These are phyloP conservation scores for Tautogolabrus adspersus DNA, from an alignment of 2,113 vertebrate genomes.

Conservation along the genomic window DNA sequence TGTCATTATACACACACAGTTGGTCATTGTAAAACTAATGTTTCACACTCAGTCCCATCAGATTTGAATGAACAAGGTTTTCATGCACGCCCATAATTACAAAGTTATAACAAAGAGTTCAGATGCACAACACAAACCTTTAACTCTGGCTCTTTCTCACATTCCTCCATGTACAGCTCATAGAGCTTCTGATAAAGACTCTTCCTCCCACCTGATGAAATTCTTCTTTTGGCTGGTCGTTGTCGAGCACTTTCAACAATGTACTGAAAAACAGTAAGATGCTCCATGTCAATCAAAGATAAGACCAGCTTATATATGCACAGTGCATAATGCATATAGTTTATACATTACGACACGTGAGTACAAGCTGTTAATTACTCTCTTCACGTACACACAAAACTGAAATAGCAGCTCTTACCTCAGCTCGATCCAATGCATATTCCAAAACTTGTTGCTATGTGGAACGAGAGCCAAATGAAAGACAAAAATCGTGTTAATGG, in stretches of 20 bases:
- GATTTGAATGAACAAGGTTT: neutral
- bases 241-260: conserved; percentile 98
- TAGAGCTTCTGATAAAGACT: conserved; percentile 98
- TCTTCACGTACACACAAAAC: neutral
- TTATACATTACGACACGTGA: neutral
- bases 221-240: conserved; percentile 93
- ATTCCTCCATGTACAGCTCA: conserved; percentile 98
- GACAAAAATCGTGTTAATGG: conserved; percentile 9
- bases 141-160: conserved; percentile 98
- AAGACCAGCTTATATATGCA: no score
- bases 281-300: neutral
- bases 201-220: conserved; percentile 93
- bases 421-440: conserved; percentile 97
- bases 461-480: conserved; percentile 13
- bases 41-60: neutral
- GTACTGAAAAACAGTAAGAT: conserved; percentile 85
- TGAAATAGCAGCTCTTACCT: conserved; percentile 84
- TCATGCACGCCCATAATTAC: conserved; percentile 4
- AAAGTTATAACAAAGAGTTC: neutral
- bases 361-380: neutral
- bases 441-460: conserved; percentile 96
- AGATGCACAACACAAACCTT: conserved; percentile 87
- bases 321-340: no score
- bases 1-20: neutral
- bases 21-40: no score